These are phyloP conservation scores for Gnathonemus echidnorhynchus DNA, from an alignment of 2,113 vertebrate species.

Conservation along the genomic window DNA sequence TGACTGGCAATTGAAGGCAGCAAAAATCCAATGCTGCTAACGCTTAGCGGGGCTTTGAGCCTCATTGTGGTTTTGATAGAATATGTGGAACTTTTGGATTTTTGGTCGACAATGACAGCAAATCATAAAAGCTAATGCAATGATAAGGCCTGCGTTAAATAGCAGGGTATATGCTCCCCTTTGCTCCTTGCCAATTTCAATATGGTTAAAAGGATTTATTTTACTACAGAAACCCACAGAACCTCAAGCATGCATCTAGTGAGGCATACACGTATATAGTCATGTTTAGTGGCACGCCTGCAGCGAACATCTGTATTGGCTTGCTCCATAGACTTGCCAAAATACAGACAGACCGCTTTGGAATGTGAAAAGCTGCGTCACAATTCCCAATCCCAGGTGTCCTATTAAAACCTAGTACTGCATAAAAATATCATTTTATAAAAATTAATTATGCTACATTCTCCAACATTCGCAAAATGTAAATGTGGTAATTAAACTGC, in stretches of 20 bases:
- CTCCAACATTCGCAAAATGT: constrained; percentile 8
- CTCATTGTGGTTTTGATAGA: background rate
- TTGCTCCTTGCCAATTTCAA: background rate
- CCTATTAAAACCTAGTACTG: constrained; percentile 5
- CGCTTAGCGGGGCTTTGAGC: background rate
- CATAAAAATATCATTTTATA: background rate
- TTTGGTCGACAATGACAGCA: background rate
- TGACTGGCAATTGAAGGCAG: constrained; percentile 3
- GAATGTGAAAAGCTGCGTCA: background rate
- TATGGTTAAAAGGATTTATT: background rate
- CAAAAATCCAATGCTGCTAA: background rate
- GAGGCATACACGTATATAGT: background rate
- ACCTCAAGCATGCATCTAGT: background rate
- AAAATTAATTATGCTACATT: constrained; percentile 13
- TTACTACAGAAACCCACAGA: background rate
- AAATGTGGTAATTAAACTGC: constrained; percentile 14
- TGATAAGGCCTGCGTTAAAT: background rate
- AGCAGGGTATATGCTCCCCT: background rate
- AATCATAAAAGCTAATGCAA: background rate
- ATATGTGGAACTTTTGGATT: background rate
- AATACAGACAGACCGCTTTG: background rate
- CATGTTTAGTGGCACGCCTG: background rate
- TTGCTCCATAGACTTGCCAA: background rate
- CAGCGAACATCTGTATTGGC: background rate
- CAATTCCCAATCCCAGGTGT: background rate